phyloP scores from a whole-genome alignment of 2,888 invertebrate genomes.

The Melipona beecheii region DNA sequence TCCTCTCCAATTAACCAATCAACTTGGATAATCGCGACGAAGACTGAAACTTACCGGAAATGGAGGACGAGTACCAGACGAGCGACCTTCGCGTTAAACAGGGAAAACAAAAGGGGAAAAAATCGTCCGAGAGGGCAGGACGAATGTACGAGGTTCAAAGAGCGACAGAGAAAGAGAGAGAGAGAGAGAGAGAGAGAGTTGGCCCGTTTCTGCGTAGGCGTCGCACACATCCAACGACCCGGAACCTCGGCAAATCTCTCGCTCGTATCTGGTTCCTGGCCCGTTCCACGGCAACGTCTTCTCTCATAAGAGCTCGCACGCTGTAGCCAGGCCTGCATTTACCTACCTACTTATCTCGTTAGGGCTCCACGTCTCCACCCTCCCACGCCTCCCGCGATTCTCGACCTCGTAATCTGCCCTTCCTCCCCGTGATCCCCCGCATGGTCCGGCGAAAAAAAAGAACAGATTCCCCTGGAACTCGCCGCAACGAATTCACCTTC shows the following conservation, averaged over 20 bases:
- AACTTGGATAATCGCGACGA: neutral
- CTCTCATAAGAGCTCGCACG: slow-evolving; percentile 59
- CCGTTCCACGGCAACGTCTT: slow-evolving; percentile 55
- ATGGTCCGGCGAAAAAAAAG: slow-evolving; percentile 14
- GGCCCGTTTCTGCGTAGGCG: slow-evolving; percentile 74
- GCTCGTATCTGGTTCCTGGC: slow-evolving; percentile 68
- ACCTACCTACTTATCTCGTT: slow-evolving; percentile 73
- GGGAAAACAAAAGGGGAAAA: slow-evolving; percentile 37
- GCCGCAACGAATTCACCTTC: neutral
- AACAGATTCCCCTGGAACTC: slow-evolving; percentile 26
- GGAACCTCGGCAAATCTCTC: slow-evolving; percentile 74
- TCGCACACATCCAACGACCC: slow-evolving; percentile 76
- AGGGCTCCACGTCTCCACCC: slow-evolving; percentile 65
- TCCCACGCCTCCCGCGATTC: slow-evolving; percentile 69
- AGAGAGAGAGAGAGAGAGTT: slow-evolving; percentile 38
- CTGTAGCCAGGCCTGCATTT: slow-evolving; percentile 57
- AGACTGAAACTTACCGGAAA: neutral
- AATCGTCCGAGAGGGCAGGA: neutral
- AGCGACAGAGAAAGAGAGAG: slow-evolving; percentile 26
- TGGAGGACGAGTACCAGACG: neutral
- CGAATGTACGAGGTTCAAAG: neutral
- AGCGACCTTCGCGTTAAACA: slow-evolving; percentile 37
- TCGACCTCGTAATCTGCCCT: slow-evolving; percentile 61
- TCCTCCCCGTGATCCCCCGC: slow-evolving; percentile 35
- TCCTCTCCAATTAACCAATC: neutral